These are phyloP conservation scores for Rutilus rutilus DNA, from an alignment of 2,113 vertebrate genomes.

Conservation along the genomic window DNA sequence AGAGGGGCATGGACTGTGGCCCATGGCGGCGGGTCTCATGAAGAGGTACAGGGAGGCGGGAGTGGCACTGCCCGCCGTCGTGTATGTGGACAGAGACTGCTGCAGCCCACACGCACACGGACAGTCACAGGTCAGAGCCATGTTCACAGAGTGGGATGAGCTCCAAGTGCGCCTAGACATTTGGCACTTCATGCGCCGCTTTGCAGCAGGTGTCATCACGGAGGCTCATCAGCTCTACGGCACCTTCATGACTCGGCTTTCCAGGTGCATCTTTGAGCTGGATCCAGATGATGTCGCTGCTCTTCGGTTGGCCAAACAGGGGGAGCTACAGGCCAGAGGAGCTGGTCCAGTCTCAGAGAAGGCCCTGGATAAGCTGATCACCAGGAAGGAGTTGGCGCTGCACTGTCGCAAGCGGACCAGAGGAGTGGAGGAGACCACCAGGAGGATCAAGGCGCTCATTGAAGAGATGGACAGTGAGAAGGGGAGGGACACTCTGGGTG, in stretches of 20 bases:
- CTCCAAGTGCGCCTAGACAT: too few species aligned
- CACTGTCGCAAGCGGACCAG: neutral
- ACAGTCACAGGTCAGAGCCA: too few species aligned
- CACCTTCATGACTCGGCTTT: neutral
- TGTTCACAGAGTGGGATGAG: too few species aligned
- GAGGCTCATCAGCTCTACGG: too few species aligned
- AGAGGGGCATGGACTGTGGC: too few species aligned
- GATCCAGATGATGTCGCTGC: neutral
- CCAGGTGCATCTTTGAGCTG: slow-evolving; percentile 31
- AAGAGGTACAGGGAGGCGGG: too few species aligned
- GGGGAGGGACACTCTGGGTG: neutral
- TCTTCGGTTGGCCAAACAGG: neutral
- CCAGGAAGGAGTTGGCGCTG: slow-evolving; percentile 3
- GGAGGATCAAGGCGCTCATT: neutral
- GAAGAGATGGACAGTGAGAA: neutral
- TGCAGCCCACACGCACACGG: too few species aligned
- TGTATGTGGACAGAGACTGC: neutral
- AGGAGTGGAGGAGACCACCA: neutral
- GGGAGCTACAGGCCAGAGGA: neutral
- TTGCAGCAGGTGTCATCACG: too few species aligned
- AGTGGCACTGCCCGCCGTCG: too few species aligned
- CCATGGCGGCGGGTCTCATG: too few species aligned
- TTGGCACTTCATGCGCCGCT: too few species aligned
- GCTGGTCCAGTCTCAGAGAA: neutral
- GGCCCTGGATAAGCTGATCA: neutral